Conservation (phyloP, 2,113 vertebrate species). For the Ascaphus truei region DNA sequence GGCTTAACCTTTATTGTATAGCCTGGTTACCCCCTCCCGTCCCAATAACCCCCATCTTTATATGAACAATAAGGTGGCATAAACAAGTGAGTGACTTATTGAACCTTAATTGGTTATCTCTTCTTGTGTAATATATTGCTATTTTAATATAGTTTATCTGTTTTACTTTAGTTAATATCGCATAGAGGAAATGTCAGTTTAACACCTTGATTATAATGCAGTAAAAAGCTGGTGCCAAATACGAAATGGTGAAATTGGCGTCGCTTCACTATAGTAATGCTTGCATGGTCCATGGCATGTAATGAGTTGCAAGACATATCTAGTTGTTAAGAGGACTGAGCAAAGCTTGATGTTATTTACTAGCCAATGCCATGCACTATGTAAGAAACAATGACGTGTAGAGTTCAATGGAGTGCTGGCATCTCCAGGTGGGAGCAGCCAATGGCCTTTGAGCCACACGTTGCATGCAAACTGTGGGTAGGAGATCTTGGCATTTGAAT, state of each 20-base stretch:
- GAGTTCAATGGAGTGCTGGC: background rate
- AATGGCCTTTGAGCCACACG: conserved; percentile 23
- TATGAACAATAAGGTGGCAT: too few species aligned
- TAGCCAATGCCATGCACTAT: conserved; percentile 1
- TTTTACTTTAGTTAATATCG: too few species aligned
- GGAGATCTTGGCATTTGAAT: conserved; percentile 28
- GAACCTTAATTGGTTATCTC: too few species aligned
- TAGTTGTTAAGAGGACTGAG: background rate
- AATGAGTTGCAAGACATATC: background rate
- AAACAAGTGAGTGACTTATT: too few species aligned
- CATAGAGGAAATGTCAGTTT: too few species aligned
- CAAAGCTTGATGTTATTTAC: background rate
- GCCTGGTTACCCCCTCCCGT: too few species aligned
- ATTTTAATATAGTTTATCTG: too few species aligned
- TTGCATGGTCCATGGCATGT: background rate
- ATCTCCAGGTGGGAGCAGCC: conserved; percentile 2
- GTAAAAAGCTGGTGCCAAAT: conserved; percentile 6
- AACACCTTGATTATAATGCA: conserved; percentile 21
- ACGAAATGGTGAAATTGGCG: background rate
- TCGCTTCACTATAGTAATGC: background rate
- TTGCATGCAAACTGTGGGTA: conserved; percentile 18
- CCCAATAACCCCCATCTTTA: too few species aligned
- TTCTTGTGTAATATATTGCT: too few species aligned
- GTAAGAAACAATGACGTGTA: background rate
- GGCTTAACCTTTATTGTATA: too few species aligned